Base-by-base conservation (phyloP, 2,888 invertebrate genomes). In the Adelognathus sp. region DNA sequence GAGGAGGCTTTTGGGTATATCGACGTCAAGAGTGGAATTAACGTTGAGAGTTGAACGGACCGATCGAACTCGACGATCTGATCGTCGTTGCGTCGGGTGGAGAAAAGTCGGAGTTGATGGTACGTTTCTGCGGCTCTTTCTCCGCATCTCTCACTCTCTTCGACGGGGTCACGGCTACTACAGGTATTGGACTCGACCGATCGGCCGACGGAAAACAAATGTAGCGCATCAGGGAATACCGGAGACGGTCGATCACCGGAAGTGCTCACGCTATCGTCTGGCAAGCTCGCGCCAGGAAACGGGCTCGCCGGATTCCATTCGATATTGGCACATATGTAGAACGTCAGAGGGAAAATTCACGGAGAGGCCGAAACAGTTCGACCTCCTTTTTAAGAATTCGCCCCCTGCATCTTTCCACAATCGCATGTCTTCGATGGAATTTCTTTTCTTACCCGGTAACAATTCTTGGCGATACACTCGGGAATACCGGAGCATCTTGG, bases 131-230 rank as follows among this genome's bases (percentile, higher is more conserved):
- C 54, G 54, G 29, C 3, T 18, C 11, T 46, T n/a, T 5, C 5
- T 14, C 46, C 21, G 21, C 31, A n/a, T n/a, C n/a, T n/a, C 50
- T 41, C 4, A 3, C n/a, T 16, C n/a, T 41, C 9, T 64, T 50
- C 29, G 16, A n/a, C 50, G 27, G 7, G 11, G 27, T 70, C 44
- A 27, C n/a, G 4, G 36, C 1, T 36, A 16, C 36, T 46, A 41
- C 16, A 24, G 39, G 21, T 31, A 14, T 36, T 24, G 27, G 46
- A 9, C 76, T 74, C 66, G 61, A 67, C 83, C 80, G 83, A 84
- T 81, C 78, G 82, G 70, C 72, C 76, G 74, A 77, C 74, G 74
- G 83, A 83, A 87, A 87, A 88, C 86, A 85, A 88, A 88, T 86
- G 86, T 79, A 77, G 83, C 81, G 81, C 83, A 85, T 86, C 80